A percentile compares a stretch with the other conserved stretches of the same genome.
phyloP scores from a whole-genome alignment of 2,113 vertebrate species.

The Mus musculus region DNA sequence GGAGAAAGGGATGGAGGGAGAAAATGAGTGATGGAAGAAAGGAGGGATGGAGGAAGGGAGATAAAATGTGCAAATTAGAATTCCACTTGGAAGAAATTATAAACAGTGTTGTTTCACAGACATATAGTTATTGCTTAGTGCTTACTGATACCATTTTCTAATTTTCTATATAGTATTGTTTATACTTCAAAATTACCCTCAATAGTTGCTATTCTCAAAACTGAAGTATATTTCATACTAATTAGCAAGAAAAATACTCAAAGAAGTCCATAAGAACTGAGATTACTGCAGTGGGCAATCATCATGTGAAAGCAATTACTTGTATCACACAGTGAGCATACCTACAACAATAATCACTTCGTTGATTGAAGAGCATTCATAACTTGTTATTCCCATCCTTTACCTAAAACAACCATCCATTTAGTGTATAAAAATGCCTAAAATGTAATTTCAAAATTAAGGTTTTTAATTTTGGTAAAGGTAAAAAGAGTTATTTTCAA shows the following conservation, averaged over 20 bases:
- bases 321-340: neutral
- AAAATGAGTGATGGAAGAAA: too few species aligned
- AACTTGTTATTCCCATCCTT: neutral
- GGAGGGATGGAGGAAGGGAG: neutral
- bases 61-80: neutral
- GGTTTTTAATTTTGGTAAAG: neutral
- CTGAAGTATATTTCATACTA: neutral
- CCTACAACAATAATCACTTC: neutral
- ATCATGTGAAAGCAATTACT: neutral
- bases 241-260: neutral
- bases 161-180: neutral
- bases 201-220: conserved; percentile 3
- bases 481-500: neutral
- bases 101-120: neutral
- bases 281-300: neutral
- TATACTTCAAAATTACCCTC: neutral
- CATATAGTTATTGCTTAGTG: neutral
- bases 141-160: neutral
- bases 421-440: neutral
- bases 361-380: neutral
- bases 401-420: neutral
- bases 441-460: conserved; percentile 9
- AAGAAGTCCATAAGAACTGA: neutral
- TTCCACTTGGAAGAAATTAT: neutral
- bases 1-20: rapidly evolving